phyloP scores from a whole-genome alignment of 2,888 invertebrate species.

The Notodonta ziczac region DNA sequence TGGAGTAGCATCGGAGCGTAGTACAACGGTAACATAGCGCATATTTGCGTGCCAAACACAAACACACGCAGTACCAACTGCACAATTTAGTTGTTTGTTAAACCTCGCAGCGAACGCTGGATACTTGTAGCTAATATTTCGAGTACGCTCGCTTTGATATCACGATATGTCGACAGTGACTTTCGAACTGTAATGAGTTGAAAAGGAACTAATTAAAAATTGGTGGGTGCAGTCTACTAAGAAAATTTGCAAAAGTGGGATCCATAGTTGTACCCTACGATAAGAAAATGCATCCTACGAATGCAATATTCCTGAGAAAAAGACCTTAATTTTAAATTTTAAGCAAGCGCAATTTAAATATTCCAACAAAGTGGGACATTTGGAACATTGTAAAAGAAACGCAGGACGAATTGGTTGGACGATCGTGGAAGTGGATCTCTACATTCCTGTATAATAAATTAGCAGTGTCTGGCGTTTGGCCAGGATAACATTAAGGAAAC shows the following conservation, averaged over 20 bases:
- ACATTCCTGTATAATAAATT: conserved; percentile 3
- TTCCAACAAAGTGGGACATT: neutral
- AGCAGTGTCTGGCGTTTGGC: neutral
- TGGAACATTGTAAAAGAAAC: neutral
- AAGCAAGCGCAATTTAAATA: neutral
- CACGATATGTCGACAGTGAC: neutral
- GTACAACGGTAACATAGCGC: neutral
- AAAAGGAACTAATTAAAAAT: too few relatives aligned
- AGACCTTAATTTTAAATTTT: too few relatives aligned
- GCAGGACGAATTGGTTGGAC: neutral
- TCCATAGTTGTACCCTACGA: too few relatives aligned
- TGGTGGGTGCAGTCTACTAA: too few relatives aligned
- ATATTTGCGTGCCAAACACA: neutral
- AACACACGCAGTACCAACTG: neutral
- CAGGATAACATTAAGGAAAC: neutral
- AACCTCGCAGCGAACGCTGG: neutral
- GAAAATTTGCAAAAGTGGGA: too few relatives aligned
- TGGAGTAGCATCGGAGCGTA: neutral
- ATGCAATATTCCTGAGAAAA: too few relatives aligned
- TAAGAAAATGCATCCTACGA: too few relatives aligned
- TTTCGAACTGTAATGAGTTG: too few relatives aligned
- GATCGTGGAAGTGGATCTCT: neutral
- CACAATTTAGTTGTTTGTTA: conserved; percentile 1
- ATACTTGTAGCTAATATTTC: neutral
- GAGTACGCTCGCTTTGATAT: neutral